phyloP scores from a whole-genome alignment of 1,140 invertebrate genomes.

The Phocides pigmalion region DNA sequence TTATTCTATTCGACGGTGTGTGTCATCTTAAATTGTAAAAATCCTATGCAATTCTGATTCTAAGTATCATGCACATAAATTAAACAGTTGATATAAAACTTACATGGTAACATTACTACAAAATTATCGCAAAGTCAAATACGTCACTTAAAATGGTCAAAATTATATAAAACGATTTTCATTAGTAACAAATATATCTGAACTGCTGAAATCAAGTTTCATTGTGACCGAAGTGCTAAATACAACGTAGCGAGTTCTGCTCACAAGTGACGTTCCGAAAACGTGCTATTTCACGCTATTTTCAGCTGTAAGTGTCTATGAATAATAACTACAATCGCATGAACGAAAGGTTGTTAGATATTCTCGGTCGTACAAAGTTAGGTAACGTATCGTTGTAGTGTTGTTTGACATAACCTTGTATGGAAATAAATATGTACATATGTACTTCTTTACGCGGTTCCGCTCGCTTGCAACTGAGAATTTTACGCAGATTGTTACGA shows the following conservation, averaged over 20 bases:
- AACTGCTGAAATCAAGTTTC: slow-evolving; percentile 47
- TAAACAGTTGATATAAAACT: too few relatives aligned
- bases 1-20: too few relatives aligned
- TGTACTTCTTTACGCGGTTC: too few relatives aligned
- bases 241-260: slow-evolving; percentile 4
- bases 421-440: slow-evolving; percentile 34
- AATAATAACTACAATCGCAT: slow-evolving; percentile 38
- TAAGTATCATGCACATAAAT: too few relatives aligned
- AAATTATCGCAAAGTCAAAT: not conserved
- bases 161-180: slow-evolving; percentile 31
- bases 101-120: not conserved
- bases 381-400: slow-evolving; percentile 31
- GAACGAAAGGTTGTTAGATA: slow-evolving; percentile 18
- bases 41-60: too few relatives aligned
- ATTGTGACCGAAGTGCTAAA: slow-evolving; percentile 56
- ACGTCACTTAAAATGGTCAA: slow-evolving; percentile 6
- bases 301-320: slow-evolving; percentile 28
- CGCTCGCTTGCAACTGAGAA: too few relatives aligned
- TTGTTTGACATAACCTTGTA: slow-evolving; percentile 46
- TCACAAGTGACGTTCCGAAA: slow-evolving; percentile 1
- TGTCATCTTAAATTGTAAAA: too few relatives aligned
- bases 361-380: slow-evolving; percentile 27
- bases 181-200: slow-evolving; percentile 32
- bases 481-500: too few relatives aligned
- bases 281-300: slow-evolving; percentile 34